phyloP scores from a whole-genome alignment of 1,140 invertebrate genomes.

The Apis mellifera region Amel_HAv3.1 CM009934.2:12417001-12417500 shows the following conservation, averaged over 20 bases:
- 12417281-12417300: slow-evolving; percentile 14
- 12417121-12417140: background rate
- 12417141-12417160: slow-evolving; percentile 37
- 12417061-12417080: background rate
- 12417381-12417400: slow-evolving; percentile 53
- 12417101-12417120: slow-evolving; percentile 7
- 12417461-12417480: slow-evolving; percentile 30
- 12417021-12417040: background rate
- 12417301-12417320: slow-evolving; percentile 38
- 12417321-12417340: slow-evolving; percentile 51
- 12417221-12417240: slow-evolving; percentile 25
- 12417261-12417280: slow-evolving; percentile 5
- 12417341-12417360: slow-evolving; percentile 39
- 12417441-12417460: slow-evolving; percentile 47
- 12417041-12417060: background rate
- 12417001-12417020: background rate
- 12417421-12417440: slow-evolving; percentile 45
- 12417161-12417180: background rate
- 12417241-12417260: slow-evolving; percentile 17
- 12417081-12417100: slow-evolving; percentile 2
- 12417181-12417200: slow-evolving; percentile 22
- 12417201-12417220: slow-evolving; percentile 34
- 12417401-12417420: slow-evolving; percentile 46
- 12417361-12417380: slow-evolving; percentile 43
- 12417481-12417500: background rate